Base-by-base conservation (phyloP, 2,797 vertebrate species). In the Melanotaenia nigrans region DNA sequence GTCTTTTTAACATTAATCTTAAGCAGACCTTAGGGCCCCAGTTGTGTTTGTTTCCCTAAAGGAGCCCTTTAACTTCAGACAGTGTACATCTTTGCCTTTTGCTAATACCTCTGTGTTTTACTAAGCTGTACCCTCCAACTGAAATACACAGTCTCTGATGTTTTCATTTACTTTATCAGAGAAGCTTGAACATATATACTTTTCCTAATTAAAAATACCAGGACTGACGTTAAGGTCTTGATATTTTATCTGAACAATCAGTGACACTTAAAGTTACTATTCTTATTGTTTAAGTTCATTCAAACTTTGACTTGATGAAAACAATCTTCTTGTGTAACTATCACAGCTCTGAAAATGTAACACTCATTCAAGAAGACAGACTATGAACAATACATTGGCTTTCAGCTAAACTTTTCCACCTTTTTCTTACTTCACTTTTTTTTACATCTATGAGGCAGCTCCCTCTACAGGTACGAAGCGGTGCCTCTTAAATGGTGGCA, bases 401-500 rank as follows among this genome's bases (percentile, higher is more conserved):
- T 25, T 53, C 22, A 10, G 51, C 22, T 12, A 53, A 4, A 53
- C 24, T 25, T 55, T 8, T 55, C 25, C 13, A 55, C 11, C 13
- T 55, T 55, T 24, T 14, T 45, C 14, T 20, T 22, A 25, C 10
- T 53, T 24, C 16, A 12, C 11, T 12, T 25, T 30, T 30, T 30
- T 30, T 30, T 30, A 53, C 55, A 32, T 49, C 35, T 4, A n/a
- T 33, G 65, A 38, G 69, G 71, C 74, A 88, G 86, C 86, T 80
- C 82, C 89, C 90, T 85, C 90, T 92, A 40, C 74, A 88, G 90
- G 91, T 82, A 75, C 84, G 65, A 62, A 78, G 36, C 0, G 12
- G 56, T 57, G 45, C 65, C 61, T 74, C 71, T 70, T 77, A 70
- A 18, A 71, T 35, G 65, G 33, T 60, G 42, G 53, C 74, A 74